Conservation (phyloP, 2,888 invertebrate species). For the Apantesis nais region DNA sequence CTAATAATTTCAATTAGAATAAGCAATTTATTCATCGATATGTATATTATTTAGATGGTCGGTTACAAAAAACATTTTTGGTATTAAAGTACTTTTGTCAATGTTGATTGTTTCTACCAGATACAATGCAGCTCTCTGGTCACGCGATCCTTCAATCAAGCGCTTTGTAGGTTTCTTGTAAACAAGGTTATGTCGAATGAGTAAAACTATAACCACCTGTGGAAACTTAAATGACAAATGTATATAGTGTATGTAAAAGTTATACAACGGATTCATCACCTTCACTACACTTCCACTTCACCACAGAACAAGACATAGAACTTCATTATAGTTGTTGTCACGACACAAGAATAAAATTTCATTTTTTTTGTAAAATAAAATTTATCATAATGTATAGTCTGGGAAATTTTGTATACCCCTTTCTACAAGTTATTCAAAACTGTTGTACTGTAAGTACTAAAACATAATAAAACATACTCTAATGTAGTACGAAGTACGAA, state of each 20-base stretch:
- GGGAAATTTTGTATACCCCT: too few species aligned
- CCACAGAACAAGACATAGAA: background rate
- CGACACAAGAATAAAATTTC: too few species aligned
- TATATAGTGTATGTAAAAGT: background rate
- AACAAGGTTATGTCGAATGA: background rate
- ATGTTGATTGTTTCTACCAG: background rate
- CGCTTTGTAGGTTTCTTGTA: background rate
- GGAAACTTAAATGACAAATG: background rate
- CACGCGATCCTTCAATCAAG: background rate
- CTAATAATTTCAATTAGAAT: background rate
- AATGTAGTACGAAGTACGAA: too few species aligned
- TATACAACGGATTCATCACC: background rate
- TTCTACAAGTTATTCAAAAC: too few species aligned
- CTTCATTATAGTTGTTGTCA: background rate
- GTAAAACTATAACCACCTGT: conserved; percentile 1
- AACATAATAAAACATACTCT: too few species aligned
- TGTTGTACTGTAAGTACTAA: too few species aligned
- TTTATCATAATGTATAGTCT: too few species aligned
- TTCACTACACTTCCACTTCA: too few species aligned
- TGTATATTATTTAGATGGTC: background rate
- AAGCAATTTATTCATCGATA: background rate
- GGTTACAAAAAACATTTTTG: background rate
- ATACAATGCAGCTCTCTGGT: background rate
- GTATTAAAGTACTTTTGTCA: background rate
- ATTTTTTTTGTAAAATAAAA: too few species aligned